Evolutionary conservation across 2,113 vertebrate genomes (phyloP), one percentile per base, ranked within the genome.

Genomic region (Ia io): DNA sequence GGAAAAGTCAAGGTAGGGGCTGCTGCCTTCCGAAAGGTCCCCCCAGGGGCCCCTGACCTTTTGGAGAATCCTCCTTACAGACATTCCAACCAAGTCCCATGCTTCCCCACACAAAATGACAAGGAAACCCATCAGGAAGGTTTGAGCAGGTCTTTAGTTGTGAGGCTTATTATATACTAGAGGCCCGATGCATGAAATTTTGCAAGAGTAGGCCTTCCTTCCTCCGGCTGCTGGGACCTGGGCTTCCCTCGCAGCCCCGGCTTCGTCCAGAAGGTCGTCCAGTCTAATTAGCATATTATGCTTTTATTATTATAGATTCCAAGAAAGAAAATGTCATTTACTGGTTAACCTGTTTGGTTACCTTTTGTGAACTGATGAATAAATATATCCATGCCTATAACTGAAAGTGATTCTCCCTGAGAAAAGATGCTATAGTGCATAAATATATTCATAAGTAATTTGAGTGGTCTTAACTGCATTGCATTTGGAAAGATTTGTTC

Each of bases 291-390:
- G 53, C 53, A 56, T 22, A 56, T 56, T 56, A 56, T 56, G 53
- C 8, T 61, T 61, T 61, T 28, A 61, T 59, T 25, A 59, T 61
- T 61, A 61, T 61, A 28, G 23, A 61, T 86, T 47, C 76, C 30
- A 51, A 88, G 73, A 88, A 82, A 95, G 74, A 40, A 90, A 88
- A 22, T 85, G 47, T 73, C 37, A 40, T 82, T 96, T 88, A 85
- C 77, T 67, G 10, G 53, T 90, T 96, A 95, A 93, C 77, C 87
- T 96, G 53, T 90, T 76, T 90, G 69, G 84, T 56, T 92, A 80
- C 13, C 93, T 93, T 96, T 79, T 83, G 63, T 16, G 28, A 94
- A 80, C 37, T 71, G 84, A 93, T 92, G 93, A 96, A 96, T 96
- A 92, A 96, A 91, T 93, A 93, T 63, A 88, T 92, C 69, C 87